phyloP scores from a whole-genome alignment of 2,113 vertebrate genomes.

The Xiphias gladius region DNA sequence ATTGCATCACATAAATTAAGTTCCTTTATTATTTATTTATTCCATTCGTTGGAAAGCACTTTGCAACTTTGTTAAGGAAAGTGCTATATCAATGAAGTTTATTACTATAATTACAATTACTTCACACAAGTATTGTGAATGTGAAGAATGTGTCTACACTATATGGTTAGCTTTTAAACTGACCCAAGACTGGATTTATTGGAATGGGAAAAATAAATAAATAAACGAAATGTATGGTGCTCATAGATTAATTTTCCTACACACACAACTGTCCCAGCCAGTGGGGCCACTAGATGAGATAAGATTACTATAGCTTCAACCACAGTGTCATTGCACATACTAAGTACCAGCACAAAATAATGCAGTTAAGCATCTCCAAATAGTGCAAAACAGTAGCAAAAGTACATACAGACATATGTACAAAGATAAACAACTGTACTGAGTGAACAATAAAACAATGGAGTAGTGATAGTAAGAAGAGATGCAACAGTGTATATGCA shows the following conservation, averaged over 20 bases:
- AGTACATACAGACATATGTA: neutral
- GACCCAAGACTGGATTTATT: neutral
- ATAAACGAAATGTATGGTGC: too few species aligned
- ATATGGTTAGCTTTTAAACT: neutral
- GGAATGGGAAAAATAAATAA: too few species aligned
- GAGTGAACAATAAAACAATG: neutral
- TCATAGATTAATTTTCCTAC: too few species aligned
- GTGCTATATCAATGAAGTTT: neutral
- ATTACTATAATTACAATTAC: neutral
- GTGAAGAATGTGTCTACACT: neutral
- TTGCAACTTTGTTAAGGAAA: neutral
- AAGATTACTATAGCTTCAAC: neutral
- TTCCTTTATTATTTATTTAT: neutral
- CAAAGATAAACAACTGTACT: neutral
- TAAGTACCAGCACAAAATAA: neutral
- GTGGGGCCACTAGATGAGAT: too few species aligned
- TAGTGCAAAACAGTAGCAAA: neutral
- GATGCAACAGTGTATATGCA: neutral
- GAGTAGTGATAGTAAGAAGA: neutral
- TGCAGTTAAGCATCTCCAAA: neutral
- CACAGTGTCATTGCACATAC: neutral
- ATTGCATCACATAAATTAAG: neutral
- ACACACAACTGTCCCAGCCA: too few species aligned
- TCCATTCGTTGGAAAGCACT: neutral
- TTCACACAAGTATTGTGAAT: neutral